Evolutionary conservation across 2,888 invertebrate genomes (phyloP), one percentile per base, ranked within the genome.

Genomic region (Epinotia bilunana): DNA sequence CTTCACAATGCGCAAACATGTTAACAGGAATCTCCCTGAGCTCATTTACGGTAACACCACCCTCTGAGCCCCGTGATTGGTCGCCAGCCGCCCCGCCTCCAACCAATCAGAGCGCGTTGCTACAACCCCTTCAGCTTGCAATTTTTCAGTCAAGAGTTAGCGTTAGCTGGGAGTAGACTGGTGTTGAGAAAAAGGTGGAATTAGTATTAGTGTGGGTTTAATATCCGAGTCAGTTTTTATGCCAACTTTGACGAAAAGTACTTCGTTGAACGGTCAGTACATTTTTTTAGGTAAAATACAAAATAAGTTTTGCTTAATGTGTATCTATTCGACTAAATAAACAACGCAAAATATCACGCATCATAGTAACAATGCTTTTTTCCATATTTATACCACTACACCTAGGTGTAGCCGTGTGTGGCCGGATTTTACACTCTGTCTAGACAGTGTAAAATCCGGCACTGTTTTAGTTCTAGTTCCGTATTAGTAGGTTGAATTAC

Each of bases 211-310:
- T 13, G 63, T 64, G 53, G 49, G 13, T 39, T 60, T n/a, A 18
- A 12, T 3, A 61, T 65, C 39, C 20, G 16, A 39, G 39, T 18
- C 77, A 77, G 53, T 83, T 86, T 91, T 84, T 90, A 93, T 93
- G 93, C 93, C 93, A 83, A 93, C 92, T 76, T 86, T 92, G 76
- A 89, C 88, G 77, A 85, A 89, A 82, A 82, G 83, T 60, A 78
- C 84, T 28, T 86, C 85, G 65, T 78, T 78, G 46, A 80, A 74
- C 75, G 82, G 84, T 85, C 73, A 71, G 78, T 46, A 46, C 18
- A 18, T 33, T 67, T 23, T 11, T 11, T 33, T 33, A 6, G 33
- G 7, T 33, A 33, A 33, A 33, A 33, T 6, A 33, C 33, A 1
- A 7, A 33, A 7, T 6, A 6, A 7, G 33, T 33, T 33, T 33